Evolutionary conservation across 2,888 invertebrate species (phyloP).

Genomic region (Pseudanteris insignis): DNA sequence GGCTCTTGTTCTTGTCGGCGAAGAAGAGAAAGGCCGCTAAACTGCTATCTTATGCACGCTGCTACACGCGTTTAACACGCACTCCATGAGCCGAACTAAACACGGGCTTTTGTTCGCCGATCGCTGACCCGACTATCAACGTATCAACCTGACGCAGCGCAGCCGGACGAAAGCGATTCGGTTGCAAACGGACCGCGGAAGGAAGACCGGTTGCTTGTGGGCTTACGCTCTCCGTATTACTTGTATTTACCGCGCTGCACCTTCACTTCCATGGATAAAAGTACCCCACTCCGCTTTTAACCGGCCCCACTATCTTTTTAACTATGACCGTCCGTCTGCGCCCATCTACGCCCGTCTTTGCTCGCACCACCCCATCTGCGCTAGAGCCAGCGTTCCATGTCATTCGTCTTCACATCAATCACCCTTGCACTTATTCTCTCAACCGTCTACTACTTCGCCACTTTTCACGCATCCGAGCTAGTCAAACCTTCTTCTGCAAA

Average conservation of each 20-base stretch:
- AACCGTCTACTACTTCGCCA: too few species aligned
- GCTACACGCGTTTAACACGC: slow-evolving; percentile 19
- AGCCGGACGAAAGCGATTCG: slow-evolving; percentile 26
- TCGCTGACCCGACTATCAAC: not conserved
- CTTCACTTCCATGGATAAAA: slow-evolving; percentile 44
- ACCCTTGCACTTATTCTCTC: too few species aligned
- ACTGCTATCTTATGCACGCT: slow-evolving; percentile 14
- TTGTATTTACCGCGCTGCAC: slow-evolving; percentile 49
- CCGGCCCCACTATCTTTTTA: slow-evolving; percentile 41
- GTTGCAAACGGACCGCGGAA: slow-evolving; percentile 35
- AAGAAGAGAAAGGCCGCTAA: slow-evolving; percentile 42
- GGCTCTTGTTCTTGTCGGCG: too few species aligned
- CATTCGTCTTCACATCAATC: too few species aligned
- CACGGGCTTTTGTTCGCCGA: slow-evolving; percentile 2
- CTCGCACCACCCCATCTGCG: too few species aligned
- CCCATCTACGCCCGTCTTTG: too few species aligned
- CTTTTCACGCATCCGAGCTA: too few species aligned
- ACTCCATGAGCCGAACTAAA: slow-evolving; percentile 16
- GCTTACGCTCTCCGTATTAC: slow-evolving; percentile 41
- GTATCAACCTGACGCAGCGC: too few species aligned
- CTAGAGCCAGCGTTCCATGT: too few species aligned
- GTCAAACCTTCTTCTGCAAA: too few species aligned
- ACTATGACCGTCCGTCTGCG: too few species aligned
- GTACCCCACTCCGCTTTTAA: slow-evolving; percentile 36
- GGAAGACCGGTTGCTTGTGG: slow-evolving; percentile 50